phyloP scores from a whole-genome alignment of 2,113 vertebrate genomes.

The Varanus komodoensis region DNA sequence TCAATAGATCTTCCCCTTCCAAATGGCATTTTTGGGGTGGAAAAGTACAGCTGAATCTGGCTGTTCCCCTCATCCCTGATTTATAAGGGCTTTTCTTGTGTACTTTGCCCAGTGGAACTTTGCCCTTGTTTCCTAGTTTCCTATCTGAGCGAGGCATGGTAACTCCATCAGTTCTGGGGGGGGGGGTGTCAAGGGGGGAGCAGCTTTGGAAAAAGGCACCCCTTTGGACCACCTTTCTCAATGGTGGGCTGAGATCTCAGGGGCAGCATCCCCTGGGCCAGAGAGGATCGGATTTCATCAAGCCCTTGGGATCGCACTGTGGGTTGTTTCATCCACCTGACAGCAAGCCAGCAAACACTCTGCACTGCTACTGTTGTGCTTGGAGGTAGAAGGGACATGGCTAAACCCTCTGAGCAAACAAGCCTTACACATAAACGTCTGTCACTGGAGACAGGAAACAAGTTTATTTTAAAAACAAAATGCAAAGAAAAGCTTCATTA shows the following conservation, averaged over 20 bases:
- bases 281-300: conserved; percentile 10
- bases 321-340: conserved; percentile 44
- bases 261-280: conserved; percentile 35
- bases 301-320: background rate
- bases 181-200: conserved; percentile 1
- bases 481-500: conserved; percentile 27
- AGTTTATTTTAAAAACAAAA: conserved; percentile 58
- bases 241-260: conserved; percentile 13
- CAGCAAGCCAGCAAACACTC: conserved; percentile 60
- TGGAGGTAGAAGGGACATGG: conserved; percentile 53
- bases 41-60: conserved; percentile 76
- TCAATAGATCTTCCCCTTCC: conserved; percentile 58
- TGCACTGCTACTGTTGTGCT: conserved; percentile 66
- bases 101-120: conserved; percentile 50
- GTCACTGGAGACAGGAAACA: conserved; percentile 44
- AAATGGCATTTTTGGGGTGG: conserved; percentile 60
- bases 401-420: conserved; percentile 67
- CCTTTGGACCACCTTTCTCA: conserved; percentile 9
- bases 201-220: conserved; percentile 9
- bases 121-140: conserved; percentile 54
- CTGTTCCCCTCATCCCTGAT: conserved; percentile 25
- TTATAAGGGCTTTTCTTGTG: conserved; percentile 53
- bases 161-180: fast-evolving
- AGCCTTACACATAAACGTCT: conserved; percentile 47
- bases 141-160: background rate